phyloP scores from a whole-genome alignment of 2,113 vertebrate genomes.

The Xyrauchen texanus region DNA sequence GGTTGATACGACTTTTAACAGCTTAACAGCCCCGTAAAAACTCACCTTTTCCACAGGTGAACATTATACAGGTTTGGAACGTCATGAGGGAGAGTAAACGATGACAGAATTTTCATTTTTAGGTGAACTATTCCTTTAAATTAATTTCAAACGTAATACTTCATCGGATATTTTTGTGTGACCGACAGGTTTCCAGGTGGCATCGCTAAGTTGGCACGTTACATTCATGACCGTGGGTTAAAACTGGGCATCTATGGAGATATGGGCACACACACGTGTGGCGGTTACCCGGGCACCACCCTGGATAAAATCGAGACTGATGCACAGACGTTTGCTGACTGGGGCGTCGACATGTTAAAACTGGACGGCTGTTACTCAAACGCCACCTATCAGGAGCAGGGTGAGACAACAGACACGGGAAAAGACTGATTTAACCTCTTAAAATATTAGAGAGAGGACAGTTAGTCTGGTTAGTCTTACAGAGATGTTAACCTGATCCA shows the following conservation, averaged over 20 bases:
- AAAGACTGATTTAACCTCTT: no score
- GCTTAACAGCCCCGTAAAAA: no score
- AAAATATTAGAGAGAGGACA: no score
- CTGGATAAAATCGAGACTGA: slow-evolving; percentile 80
- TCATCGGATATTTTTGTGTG: not conserved
- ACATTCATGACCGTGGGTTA: slow-evolving; percentile 85
- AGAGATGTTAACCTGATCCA: no score
- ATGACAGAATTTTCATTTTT: no score
- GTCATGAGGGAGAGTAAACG: no score
- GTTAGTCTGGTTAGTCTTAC: no score
- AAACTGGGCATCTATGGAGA: slow-evolving; percentile 92
- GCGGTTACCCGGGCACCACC: slow-evolving; percentile 85
- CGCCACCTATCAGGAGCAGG: slow-evolving; percentile 69
- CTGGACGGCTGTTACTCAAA: slow-evolving; percentile 90
- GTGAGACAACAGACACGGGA: slow-evolving; percentile 63
- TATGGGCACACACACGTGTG: slow-evolving; percentile 85
- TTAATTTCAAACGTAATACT: no score
- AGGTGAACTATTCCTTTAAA: no score
- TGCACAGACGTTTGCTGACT: slow-evolving; percentile 84
- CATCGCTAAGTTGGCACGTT: slow-evolving; percentile 82
- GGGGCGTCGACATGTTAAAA: slow-evolving; percentile 96
- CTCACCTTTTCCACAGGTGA: no score
- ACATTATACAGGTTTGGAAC: no score
- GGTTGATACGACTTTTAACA: no score
- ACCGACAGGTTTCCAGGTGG: slow-evolving; percentile 81